Evolutionary conservation across 1,140 invertebrate species (phyloP), one percentile per base, ranked within the genome.

Genomic region (Galleria mellonella): DNA sequence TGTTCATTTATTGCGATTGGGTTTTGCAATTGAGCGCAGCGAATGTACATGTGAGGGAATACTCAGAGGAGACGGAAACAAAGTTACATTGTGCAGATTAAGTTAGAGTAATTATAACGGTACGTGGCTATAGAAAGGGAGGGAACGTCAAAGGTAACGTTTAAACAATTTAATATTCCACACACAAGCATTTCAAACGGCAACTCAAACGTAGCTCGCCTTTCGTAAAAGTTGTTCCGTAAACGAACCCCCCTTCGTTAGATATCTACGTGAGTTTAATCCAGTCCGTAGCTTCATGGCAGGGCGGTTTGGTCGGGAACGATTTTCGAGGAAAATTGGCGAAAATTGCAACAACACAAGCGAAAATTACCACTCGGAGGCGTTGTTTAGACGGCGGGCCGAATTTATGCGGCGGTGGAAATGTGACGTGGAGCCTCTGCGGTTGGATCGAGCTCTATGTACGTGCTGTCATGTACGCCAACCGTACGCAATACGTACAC

Each of bases 161-260:
- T 83, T 79, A 81, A 82, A 81, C 73, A 83, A 83, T 83, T 84
- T 84, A 81, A 84, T 84, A 84, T 83, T 84, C 81, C 69, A 70
- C 68, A 79, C 77, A 78, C 75, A 65, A 75, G 72, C 74, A 81
- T 83, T 83, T 77, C 60, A 81, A 83, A 73, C 69, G 75, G 62
- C 65, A 81, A 75, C 76, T 81, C 76, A 68, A 78, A 78, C 75
- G 75, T 72, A 71, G 63, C 69, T 75, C 64, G 70, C 72, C 74
- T 79, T 84, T 74, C 66, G 69, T 73, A 77, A 81, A 84, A 84
- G 77, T 81, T 79, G 72, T 82, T 81, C 67, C 68, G 76, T 78
- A 81, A 84, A 81, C 81, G 74, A 77, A 74, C 72, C 68, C 77
- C 68, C 77, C 70, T 84, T 83, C 77, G 76, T 81, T 84, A 82